phyloP scores from a whole-genome alignment of 2,113 vertebrate species.

The Entomyzon cyanotis region DNA sequence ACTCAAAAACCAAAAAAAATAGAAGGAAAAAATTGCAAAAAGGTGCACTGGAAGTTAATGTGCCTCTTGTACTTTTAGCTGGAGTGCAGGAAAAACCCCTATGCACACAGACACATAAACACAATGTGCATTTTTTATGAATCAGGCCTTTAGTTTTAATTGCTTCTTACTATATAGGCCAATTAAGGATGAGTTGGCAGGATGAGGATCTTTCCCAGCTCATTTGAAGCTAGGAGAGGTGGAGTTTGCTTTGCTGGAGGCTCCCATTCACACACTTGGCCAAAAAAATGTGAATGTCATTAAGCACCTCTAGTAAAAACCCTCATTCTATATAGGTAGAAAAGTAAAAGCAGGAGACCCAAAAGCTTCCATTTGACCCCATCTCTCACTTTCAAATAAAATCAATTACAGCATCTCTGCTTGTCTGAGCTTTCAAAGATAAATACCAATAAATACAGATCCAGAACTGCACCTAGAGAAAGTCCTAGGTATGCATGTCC shows the following conservation, averaged over 20 bases:
- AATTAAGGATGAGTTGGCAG: constrained; percentile 72
- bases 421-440: constrained; percentile 63
- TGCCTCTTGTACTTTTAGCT: neutral
- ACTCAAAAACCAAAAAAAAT: neutral
- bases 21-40: neutral
- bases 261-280: constrained; percentile 50
- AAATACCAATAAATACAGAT: constrained; percentile 65
- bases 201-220: constrained; percentile 64
- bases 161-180: constrained; percentile 61
- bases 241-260: constrained; percentile 57
- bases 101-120: neutral
- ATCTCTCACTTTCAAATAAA: constrained; percentile 69
- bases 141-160: constrained; percentile 71
- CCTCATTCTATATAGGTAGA: constrained; percentile 41
- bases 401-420: constrained; percentile 64
- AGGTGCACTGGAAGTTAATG: neutral
- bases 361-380: constrained; percentile 63
- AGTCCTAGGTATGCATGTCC: constrained; percentile 48
- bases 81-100: neutral
- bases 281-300: constrained; percentile 25
- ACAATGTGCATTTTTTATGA: constrained; percentile 55
- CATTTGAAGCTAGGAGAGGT: constrained; percentile 52
- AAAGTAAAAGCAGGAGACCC: constrained; percentile 63
- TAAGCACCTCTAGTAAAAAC: constrained; percentile 57
- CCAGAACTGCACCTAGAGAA: constrained; percentile 43